These are phyloP conservation scores for Eudyptes chrysolophus DNA, from an alignment of 2,113 vertebrate species.

Conservation along the genomic window DNA sequence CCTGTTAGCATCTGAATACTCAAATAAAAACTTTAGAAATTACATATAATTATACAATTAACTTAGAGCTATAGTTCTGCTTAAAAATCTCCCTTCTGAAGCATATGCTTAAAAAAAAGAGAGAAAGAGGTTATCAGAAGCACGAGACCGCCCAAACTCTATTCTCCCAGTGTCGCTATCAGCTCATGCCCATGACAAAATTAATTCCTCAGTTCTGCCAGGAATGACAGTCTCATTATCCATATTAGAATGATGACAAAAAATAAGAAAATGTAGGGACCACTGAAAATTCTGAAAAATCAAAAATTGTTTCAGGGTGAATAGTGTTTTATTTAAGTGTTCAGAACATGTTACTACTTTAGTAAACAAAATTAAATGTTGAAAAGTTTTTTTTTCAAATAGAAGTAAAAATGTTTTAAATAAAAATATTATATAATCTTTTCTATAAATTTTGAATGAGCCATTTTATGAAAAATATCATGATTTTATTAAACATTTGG, in stretches of 20 bases:
- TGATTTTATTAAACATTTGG: not conserved
- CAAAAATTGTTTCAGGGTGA: not conserved
- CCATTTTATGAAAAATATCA: not conserved
- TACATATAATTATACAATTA: not conserved
- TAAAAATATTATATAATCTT: not conserved
- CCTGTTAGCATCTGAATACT: not conserved
- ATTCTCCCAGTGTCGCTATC: not conserved
- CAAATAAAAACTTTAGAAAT: not conserved
- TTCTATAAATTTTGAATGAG: not conserved
- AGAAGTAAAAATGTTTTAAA: not conserved
- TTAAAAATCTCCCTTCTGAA: not conserved
- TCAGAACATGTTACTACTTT: not conserved
- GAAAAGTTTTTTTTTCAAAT: not conserved
- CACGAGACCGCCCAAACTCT: not conserved
- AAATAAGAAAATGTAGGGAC: not conserved
- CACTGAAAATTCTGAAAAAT: not conserved
- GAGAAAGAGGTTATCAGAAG: not conserved
- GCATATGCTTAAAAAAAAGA: not conserved
- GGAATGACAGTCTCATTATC: not conserved
- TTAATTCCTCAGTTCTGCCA: not conserved
- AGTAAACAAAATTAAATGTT: not conserved
- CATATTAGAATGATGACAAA: not conserved
- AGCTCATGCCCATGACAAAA: not conserved
- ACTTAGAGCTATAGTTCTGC: not conserved
- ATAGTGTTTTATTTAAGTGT: not conserved